Conservation (phyloP, 2,888 invertebrate species). For the Leptopilina drosophilae region DNA sequence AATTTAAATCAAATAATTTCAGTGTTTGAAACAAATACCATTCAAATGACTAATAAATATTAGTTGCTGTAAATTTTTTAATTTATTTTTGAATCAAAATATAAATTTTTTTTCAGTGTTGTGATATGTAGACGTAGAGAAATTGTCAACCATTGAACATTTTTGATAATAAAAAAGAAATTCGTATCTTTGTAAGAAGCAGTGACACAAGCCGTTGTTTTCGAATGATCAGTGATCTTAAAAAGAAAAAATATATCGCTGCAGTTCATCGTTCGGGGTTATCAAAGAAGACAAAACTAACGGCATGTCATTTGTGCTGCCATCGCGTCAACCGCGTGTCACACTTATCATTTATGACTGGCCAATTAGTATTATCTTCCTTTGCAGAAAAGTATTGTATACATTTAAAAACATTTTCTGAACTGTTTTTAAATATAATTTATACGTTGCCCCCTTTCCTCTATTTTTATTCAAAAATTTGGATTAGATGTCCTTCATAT, state of each 20-base stretch:
- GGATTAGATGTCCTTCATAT: no score
- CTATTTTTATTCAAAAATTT: no score
- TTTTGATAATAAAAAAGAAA: neutral
- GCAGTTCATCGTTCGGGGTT: constrained; percentile 73
- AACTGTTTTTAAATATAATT: neutral
- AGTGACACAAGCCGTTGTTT: constrained; percentile 52
- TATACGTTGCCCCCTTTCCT: no score
- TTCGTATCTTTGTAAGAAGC: neutral
- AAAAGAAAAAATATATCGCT: constrained; percentile 47
- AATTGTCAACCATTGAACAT: neutral
- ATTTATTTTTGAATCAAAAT: no score
- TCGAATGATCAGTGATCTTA: constrained; percentile 43
- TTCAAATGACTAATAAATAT: no score
- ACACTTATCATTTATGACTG: constrained; percentile 74
- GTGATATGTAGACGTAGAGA: no score
- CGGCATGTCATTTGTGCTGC: constrained; percentile 69
- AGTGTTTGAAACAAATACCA: no score
- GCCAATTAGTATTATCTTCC: constrained; percentile 72
- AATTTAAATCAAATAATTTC: no score
- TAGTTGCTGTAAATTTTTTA: no score
- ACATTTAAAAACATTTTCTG: constrained; percentile 1
- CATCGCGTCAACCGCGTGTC: constrained; percentile 72
- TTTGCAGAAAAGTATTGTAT: neutral
- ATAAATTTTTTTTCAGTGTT: no score
- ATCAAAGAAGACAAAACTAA: constrained; percentile 75